A percentile compares a stretch with the other conserved stretches of the same genome.
Conservation (phyloP, 92 coral and sea anemone genomes). For the Muricea muricata region DNA sequence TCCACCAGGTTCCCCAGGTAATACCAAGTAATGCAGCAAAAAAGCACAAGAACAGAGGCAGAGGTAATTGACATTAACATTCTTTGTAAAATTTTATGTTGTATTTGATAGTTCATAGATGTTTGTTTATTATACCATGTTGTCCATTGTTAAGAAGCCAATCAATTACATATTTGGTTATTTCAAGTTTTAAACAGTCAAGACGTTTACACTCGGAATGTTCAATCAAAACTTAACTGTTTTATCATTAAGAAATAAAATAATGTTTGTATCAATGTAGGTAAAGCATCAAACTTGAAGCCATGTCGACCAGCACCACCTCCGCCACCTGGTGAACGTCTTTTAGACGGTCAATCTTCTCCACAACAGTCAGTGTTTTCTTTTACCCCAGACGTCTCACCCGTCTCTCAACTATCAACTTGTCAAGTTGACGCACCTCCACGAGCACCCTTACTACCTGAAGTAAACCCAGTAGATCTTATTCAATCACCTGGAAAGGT, state of each 20-base stretch:
- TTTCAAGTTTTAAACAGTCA: neutral
- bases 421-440: no score
- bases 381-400: neutral
- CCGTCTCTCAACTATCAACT: neutral
- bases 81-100: no score
- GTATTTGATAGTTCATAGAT: no score
- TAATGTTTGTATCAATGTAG: neutral
- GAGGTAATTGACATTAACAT: neutral
- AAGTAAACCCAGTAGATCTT: no score
- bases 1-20: neutral
- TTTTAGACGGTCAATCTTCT: neutral
- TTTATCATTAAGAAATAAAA: neutral
- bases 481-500: neutral
- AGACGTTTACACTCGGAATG: no score
- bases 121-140: neutral
- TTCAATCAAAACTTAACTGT: no score
- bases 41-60: neutral
- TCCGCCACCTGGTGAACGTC: neutral
- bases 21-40: neutral
- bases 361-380: neutral
- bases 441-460: no score
- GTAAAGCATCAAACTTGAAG: neutral
- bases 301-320: constrained; percentile 1
- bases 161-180: neutral
- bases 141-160: neutral